phyloP scores from a whole-genome alignment of 2,113 vertebrate genomes.

The Saimiri boliviensis region DNA sequence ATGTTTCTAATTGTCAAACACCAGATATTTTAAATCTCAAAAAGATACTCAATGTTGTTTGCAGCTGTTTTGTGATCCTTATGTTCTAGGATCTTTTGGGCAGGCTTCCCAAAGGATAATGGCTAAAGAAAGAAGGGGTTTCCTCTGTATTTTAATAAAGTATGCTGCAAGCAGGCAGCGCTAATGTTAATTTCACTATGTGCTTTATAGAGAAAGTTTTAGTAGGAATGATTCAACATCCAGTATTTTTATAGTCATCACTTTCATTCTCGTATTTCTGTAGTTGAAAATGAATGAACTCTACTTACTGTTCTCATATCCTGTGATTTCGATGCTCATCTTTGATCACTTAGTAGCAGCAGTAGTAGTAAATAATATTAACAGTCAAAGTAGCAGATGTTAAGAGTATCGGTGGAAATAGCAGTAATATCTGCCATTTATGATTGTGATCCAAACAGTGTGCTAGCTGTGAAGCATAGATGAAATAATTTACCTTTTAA shows the following conservation, averaged over 20 bases:
- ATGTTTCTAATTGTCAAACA: not conserved
- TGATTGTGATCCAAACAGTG: not conserved
- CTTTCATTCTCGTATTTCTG: not conserved
- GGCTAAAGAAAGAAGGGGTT: not conserved
- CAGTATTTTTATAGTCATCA: not conserved
- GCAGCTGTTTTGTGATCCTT: not conserved
- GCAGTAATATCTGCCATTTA: not conserved
- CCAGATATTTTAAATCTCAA: slow-evolving; percentile 28
- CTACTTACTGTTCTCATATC: not conserved
- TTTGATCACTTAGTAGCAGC: not conserved
- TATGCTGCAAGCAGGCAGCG: not conserved
- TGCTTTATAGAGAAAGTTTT: not conserved
- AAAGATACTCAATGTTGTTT: not conserved
- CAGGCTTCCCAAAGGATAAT: not conserved
- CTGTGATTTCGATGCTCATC: not conserved
- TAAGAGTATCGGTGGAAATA: not conserved
- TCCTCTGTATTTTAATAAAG: slow-evolving; percentile 21
- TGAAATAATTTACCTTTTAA: not conserved
- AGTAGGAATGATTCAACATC: not conserved
- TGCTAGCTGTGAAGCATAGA: not conserved
- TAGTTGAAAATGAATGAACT: not conserved
- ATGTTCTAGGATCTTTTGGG: not conserved
- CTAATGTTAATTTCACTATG: not conserved
- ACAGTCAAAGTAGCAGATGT: not conserved
- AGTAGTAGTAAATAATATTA: not conserved